Percentiles rank a stretch among this genome's conserved stretches.
Conservation (phyloP, 2,888 invertebrate species). For the Drosophila borealis region DNA sequence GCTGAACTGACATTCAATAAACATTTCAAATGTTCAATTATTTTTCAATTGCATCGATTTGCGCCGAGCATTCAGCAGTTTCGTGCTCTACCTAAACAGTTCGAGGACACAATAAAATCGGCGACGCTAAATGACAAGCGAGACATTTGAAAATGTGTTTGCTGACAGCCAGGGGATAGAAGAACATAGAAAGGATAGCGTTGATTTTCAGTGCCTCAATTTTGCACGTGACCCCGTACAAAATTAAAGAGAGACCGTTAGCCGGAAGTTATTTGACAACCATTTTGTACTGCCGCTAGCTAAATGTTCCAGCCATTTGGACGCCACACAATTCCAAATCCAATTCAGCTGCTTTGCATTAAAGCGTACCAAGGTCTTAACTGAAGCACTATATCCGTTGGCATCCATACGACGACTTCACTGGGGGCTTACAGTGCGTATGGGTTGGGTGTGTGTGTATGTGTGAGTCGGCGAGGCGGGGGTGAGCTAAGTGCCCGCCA, state of each 20-base stretch:
- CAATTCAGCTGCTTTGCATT: slow-evolving; percentile 57
- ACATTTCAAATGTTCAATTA: slow-evolving; percentile 76
- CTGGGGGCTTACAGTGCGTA: slow-evolving; percentile 19
- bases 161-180: slow-evolving; percentile 1
- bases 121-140: slow-evolving; percentile 40
- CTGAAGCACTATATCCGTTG: slow-evolving; percentile 26
- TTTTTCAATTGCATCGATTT: slow-evolving; percentile 79
- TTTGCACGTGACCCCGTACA: slow-evolving; percentile 46
- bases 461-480: slow-evolving; percentile 2
- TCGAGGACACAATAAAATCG: slow-evolving; percentile 35
- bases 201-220: slow-evolving; percentile 29
- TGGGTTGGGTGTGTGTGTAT: slow-evolving; percentile 7
- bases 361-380: slow-evolving; percentile 22
- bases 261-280: slow-evolving; percentile 73
- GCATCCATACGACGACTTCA: slow-evolving; percentile 18
- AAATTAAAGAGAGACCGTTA: slow-evolving; percentile 35
- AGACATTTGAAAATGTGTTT: slow-evolving; percentile 39
- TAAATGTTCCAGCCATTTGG: slow-evolving; percentile 27
- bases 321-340: slow-evolving; percentile 22
- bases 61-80: slow-evolving; percentile 21
- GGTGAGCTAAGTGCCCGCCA: slow-evolving; percentile 32
- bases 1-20: slow-evolving; percentile 71
- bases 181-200: neutral
- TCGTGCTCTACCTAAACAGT: slow-evolving; percentile 16
- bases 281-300: slow-evolving; percentile 53